Conservation (phyloP, 2,888 invertebrate genomes). For the Nomada hirtipes region DNA sequence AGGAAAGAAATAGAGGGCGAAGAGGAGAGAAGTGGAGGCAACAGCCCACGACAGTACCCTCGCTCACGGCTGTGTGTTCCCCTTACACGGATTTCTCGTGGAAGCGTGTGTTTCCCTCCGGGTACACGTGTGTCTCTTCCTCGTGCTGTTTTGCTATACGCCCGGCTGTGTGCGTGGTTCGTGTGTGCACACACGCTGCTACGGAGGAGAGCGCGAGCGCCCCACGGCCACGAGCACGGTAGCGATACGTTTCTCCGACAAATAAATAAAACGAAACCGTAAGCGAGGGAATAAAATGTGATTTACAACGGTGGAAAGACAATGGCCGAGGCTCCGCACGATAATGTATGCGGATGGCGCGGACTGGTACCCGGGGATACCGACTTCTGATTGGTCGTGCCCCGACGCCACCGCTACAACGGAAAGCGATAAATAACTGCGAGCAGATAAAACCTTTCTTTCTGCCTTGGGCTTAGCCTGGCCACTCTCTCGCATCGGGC, state of each 20-base stretch:
- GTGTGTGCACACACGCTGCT: neutral
- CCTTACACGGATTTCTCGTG: conserved; percentile 48
- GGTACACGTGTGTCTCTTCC: conserved; percentile 62
- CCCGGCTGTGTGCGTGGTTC: neutral
- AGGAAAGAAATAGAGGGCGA: neutral
- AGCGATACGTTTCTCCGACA: conserved; percentile 83
- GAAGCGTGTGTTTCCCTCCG: conserved; percentile 62
- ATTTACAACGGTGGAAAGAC: conserved; percentile 84
- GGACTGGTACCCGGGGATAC: conserved; percentile 83
- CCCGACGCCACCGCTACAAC: conserved; percentile 83
- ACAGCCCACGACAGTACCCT: conserved; percentile 23
- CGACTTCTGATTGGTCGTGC: conserved; percentile 83
- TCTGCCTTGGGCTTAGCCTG: conserved; percentile 78
- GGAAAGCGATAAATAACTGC: conserved; percentile 84
- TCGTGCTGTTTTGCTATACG: conserved; percentile 10
- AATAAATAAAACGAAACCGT: conserved; percentile 84
- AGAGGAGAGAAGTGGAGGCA: neutral
- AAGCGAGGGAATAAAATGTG: conserved; percentile 84
- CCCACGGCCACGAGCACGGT: conserved; percentile 79
- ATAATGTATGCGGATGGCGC: conserved; percentile 84
- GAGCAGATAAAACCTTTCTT: conserved; percentile 83
- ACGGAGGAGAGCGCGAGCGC: conserved; percentile 41
- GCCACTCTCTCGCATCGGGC: conserved; percentile 72
- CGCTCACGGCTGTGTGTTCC: conserved; percentile 36
- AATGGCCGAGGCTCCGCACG: conserved; percentile 83